Conservation (phyloP, 2,888 invertebrate genomes). For the Rhagophthalmus giganteus region DNA sequence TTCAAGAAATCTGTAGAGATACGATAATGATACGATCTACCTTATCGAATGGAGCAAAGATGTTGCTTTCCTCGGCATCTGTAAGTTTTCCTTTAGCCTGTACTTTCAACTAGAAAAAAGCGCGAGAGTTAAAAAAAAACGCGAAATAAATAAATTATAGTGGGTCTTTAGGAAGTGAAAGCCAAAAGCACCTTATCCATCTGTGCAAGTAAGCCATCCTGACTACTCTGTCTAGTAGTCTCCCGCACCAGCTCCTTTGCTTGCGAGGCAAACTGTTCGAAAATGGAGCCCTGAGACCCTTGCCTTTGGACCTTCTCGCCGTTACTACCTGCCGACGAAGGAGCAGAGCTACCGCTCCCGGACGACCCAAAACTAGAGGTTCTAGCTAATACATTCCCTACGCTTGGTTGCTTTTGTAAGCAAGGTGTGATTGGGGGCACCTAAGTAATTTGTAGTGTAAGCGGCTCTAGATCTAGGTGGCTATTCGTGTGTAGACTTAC, state of each 20-base stretch:
- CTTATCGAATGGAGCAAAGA: conserved; percentile 81
- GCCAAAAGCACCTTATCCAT: conserved; percentile 76
- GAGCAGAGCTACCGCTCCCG: conserved; percentile 50
- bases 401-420: conserved; percentile 63
- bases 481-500: conserved; percentile 48
- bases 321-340: conserved; percentile 44
- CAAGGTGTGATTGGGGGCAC: conserved; percentile 61
- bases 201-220: conserved; percentile 84
- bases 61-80: conserved; percentile 74
- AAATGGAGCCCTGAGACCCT: conserved; percentile 79
- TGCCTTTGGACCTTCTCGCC: conserved; percentile 63
- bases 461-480: conserved; percentile 20
- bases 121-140: not conserved
- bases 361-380: conserved; percentile 66
- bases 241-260: conserved; percentile 88
- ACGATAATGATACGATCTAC: too few species aligned
- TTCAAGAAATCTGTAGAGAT: too few species aligned
- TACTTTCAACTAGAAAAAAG: conserved; percentile 58
- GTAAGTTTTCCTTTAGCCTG: conserved; percentile 63
- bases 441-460: conserved; percentile 43
- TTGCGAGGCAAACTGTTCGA: conserved; percentile 86
- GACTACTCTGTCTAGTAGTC: conserved; percentile 85
- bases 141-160: too few species aligned
- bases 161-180: not conserved
- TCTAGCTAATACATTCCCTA: conserved; percentile 64